phyloP scores from a whole-genome alignment of 2,797 vertebrate species.

The Acanthurus tractus region DNA sequence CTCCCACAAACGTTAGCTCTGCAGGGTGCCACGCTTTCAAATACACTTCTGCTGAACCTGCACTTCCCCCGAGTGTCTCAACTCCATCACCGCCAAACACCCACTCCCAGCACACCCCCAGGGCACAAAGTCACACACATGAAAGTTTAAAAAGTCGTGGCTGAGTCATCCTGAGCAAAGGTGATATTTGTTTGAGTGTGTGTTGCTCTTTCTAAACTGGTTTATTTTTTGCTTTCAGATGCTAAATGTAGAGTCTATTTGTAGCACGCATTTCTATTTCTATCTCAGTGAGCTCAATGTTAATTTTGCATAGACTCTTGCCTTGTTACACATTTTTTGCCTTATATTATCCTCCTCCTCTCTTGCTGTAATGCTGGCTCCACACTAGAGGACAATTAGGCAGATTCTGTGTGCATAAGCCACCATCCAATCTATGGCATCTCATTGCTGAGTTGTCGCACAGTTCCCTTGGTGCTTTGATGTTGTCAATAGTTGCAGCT shows the following conservation, averaged over 20 bases:
- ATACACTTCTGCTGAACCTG: slow-evolving; percentile 69
- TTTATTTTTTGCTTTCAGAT: background rate
- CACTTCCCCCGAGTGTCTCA: slow-evolving; percentile 53
- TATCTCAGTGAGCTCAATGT: background rate
- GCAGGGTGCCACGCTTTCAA: slow-evolving; percentile 50
- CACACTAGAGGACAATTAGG: too few species aligned
- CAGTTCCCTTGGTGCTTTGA: background rate
- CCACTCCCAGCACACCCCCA: slow-evolving; percentile 7
- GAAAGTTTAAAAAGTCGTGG: slow-evolving; percentile 36
- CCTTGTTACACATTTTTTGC: background rate
- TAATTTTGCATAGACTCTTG: background rate
- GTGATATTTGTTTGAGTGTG: background rate
- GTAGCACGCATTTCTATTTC: background rate
- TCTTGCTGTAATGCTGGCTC: too few species aligned
- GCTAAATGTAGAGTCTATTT: background rate
- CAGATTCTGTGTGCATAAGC: too few species aligned
- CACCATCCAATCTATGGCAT: background rate
- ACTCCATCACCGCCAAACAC: slow-evolving; percentile 18
- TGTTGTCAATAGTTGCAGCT: slow-evolving; percentile 25
- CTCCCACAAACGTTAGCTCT: slow-evolving; percentile 52
- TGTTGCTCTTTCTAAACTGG: background rate
- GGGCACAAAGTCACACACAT: slow-evolving; percentile 38
- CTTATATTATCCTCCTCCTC: too few species aligned
- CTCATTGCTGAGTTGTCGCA: background rate
- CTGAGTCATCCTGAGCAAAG: slow-evolving; percentile 23